Base-by-base conservation (phyloP, 2,888 invertebrate species). In the Seira sanloemensis region DNA sequence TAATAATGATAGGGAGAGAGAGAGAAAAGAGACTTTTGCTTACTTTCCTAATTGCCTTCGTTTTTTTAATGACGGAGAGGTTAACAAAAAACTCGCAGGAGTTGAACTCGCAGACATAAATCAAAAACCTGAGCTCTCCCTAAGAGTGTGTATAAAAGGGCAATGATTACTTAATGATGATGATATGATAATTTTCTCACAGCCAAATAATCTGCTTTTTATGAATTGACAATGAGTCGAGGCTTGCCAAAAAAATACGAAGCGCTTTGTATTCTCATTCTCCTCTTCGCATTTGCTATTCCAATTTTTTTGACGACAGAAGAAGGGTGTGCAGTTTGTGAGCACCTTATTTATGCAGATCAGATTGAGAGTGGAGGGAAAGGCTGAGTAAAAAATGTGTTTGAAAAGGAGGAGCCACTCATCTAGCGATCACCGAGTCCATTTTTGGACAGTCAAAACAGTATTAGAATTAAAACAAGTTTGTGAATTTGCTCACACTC, bases 1-100 rank as follows among this genome's bases (percentile, higher is more conserved):
- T n/a, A 9, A 58, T 58, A 58, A 58, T 58, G n/a, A 58, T 18
- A 58, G n/a, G n/a, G 58, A 16, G 58, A 58, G n/a, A 58, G 58
- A n/a, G n/a, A n/a, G 16, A n/a, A 18, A 58, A 37, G 37, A 37
- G 4, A 58, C n/a, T 58, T 58, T 58, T n/a, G n/a, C n/a, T n/a
- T n/a, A n/a, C n/a, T 58, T 18, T 58, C n/a, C 18, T 58, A 58
- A 58, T 58, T 58, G 58, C 7, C 58, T 58, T 58, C n/a, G 7
- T 4, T 16, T 16, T 58, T 58, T 58, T n/a, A 18, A 58, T 18
- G 2, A 58, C 12, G 12, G 5, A 58, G 58, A 7, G 9, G 18
- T 58, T 7, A 58, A n/a, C 5, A 37, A 37, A 12, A 37, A 37
- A 37, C 37, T 37, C 4, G 12, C 37, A 18, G 58, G 18, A n/a